phyloP scores from a whole-genome alignment of 2,888 invertebrate species.

The Agrochola litura region DNA sequence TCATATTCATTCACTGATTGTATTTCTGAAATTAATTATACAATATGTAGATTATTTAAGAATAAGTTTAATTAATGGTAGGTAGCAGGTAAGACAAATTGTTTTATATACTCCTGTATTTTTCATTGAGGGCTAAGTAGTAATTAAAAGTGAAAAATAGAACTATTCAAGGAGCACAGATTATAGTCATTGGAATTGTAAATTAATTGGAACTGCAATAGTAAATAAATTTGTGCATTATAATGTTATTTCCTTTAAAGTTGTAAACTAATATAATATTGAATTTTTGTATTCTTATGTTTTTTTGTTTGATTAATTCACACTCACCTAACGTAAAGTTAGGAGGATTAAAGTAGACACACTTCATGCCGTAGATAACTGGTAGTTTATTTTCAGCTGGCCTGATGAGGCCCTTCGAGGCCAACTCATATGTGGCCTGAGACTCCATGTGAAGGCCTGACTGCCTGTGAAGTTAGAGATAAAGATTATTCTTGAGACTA shows the following conservation, averaged over 20 bases:
- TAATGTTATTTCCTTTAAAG: not conserved
- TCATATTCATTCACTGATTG: constrained; percentile 96
- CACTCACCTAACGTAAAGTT: constrained; percentile 94
- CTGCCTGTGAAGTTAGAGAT: constrained; percentile 84
- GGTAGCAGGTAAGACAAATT: not conserved
- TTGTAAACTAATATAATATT: not conserved
- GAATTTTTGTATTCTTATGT: not conserved
- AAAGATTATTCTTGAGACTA: not conserved
- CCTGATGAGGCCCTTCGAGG: constrained; percentile 94
- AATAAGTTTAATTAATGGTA: not conserved
- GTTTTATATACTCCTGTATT: not conserved
- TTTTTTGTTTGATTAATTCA: not conserved
- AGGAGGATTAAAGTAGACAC: constrained; percentile 95
- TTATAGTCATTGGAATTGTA: not conserved
- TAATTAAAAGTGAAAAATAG: not conserved
- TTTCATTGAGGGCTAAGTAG: not conserved
- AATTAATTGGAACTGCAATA: not conserved
- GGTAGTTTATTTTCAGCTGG: constrained; percentile 93
- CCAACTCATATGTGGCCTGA: constrained; percentile 97
- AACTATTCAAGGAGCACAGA: not conserved
- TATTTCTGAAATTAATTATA: constrained; percentile 92
- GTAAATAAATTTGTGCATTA: not conserved
- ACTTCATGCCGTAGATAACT: constrained; percentile 96
- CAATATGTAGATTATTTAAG: not conserved
- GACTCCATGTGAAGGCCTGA: constrained; percentile 96